Evolutionary conservation across 30 jellyfish, hydroid and myxozoan species (phyloP), one percentile per base, ranked within the genome.

Genomic region (Morbakka virulenta): DNA sequence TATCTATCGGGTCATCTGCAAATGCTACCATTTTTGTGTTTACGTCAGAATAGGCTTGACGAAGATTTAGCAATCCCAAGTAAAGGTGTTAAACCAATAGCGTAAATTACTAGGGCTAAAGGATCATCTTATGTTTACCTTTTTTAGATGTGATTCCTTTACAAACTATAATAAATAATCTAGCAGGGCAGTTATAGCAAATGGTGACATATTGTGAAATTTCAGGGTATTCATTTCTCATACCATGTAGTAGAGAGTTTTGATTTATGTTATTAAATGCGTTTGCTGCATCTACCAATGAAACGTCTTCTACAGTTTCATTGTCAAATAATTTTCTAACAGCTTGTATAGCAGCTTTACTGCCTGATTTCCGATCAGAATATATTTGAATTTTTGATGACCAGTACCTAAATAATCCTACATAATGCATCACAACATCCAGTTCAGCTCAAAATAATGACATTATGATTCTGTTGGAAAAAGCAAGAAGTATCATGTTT

Each of bases 321-420:
- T 28, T 28, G 21, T 71, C 83, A 41, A 71, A 71, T 20, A 48
- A 14, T 17, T 6, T 26, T 24, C n/a, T 35, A 74, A 71, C 50
- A 20, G 83, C 24, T 26, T 71, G 83, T 14, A 71, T 71, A 27
- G 83, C 83, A 1, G 83, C 83, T 48, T 36, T 75, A 28, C 76
- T 24, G 20, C 76, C 83, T 49, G 79, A 14, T 71, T 36, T 28
- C 50, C 50, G 83, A 2, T 52, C 83, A 20, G 68, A 24, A 28
- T 75, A 49, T 52, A 71, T 28, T 52, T 71, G 76, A 6, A 32
- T 9, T n/a, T 28, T 28, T 6, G 4, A n/a, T n/a, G n/a, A n/a
- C n/a, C n/a, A n/a, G n/a, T n/a, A n/a, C n/a, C n/a, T n/a, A n/a
- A n/a, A n/a, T n/a, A n/a, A n/a, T n/a, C n/a, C n/a, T n/a, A n/a